Percentiles rank a stretch among this genome's conserved stretches.
phyloP scores from a whole-genome alignment of 2,113 vertebrate genomes.

The Eubucco bourcierii region DNA sequence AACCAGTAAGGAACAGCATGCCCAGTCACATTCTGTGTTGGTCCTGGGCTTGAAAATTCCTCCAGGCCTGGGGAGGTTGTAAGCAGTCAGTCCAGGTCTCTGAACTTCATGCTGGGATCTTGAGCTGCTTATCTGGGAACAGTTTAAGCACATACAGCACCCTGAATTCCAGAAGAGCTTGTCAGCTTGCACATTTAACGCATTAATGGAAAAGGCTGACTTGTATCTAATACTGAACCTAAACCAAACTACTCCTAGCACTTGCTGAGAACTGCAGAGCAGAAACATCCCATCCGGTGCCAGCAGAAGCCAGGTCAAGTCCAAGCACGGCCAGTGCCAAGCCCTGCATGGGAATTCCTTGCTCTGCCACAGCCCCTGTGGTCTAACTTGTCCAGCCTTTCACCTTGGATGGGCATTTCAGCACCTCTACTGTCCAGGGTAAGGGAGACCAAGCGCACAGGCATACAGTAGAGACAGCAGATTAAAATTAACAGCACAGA shows the following conservation, averaged over 20 bases:
- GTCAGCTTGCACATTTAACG: neutral
- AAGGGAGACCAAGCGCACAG: neutral
- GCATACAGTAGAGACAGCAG: accelerated
- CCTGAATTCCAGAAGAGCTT: neutral
- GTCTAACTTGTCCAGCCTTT: neutral
- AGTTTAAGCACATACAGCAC: neutral
- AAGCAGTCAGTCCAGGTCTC: neutral
- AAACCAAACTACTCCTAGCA: neutral
- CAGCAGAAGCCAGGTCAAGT: neutral
- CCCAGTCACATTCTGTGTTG: neutral
- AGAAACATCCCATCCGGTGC: neutral
- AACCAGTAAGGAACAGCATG: neutral
- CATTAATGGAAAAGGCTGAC: neutral
- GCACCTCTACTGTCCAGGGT: neutral
- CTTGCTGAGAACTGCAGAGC: neutral
- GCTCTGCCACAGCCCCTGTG: neutral
- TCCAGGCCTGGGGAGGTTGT: neutral
- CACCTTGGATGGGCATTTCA: accelerated
- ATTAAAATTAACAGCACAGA: neutral
- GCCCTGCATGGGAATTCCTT: neutral
- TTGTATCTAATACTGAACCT: neutral
- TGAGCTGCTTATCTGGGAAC: neutral
- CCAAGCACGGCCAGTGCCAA: neutral
- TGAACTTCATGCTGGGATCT: neutral
- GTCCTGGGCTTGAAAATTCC: neutral